phyloP scores from a whole-genome alignment of 2,888 invertebrate genomes.

The Hedychridium roseum region DNA sequence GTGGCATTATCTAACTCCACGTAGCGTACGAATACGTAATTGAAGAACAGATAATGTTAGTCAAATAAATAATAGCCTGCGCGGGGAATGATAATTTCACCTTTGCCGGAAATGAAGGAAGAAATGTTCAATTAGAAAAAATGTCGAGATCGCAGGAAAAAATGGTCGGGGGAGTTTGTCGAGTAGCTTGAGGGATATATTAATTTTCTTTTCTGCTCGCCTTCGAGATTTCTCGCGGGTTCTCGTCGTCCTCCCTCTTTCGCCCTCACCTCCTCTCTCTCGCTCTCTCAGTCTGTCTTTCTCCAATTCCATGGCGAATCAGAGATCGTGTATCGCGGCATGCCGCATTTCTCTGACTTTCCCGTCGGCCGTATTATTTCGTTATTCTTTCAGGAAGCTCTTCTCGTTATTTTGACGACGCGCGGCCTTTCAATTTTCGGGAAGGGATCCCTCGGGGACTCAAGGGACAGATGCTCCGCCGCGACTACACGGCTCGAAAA shows the following conservation, averaged over 20 bases:
- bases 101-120: too few species aligned
- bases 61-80: too few species aligned
- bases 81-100: too few species aligned
- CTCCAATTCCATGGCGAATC: conserved; percentile 3
- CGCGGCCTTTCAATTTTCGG: conserved; percentile 37
- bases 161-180: too few species aligned
- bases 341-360: neutral
- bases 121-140: too few species aligned
- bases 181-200: too few species aligned
- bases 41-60: too few species aligned
- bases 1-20: too few species aligned
- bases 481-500: conserved; percentile 18
- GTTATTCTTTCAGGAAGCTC: conserved; percentile 17
- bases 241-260: neutral
- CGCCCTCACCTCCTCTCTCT: neutral
- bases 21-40: too few species aligned
- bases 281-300: neutral
- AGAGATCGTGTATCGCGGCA: neutral
- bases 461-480: conserved; percentile 12
- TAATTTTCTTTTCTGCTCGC: too few species aligned
- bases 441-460: conserved; percentile 23
- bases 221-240: too few species aligned
- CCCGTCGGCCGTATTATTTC: neutral
- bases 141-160: too few species aligned
- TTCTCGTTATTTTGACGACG: neutral